Percentiles rank a stretch among this genome's conserved stretches.
These are phyloP conservation scores for Psilopsiagon aymara DNA, from an alignment of 2,113 vertebrate species.

Conservation along the genomic window DNA sequence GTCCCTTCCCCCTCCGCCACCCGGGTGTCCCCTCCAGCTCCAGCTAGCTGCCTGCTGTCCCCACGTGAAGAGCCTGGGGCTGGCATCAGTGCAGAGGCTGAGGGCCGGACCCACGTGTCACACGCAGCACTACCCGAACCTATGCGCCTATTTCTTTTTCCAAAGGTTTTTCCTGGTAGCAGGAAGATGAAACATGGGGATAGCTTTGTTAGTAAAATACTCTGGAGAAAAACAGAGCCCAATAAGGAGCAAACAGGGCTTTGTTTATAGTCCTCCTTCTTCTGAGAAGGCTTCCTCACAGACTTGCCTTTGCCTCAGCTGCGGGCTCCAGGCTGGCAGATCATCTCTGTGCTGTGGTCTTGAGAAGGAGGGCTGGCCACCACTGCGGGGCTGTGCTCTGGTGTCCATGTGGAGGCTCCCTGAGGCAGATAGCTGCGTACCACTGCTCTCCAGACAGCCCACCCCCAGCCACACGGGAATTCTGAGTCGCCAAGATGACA, in stretches of 20 bases:
- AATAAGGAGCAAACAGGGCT: rapidly evolving
- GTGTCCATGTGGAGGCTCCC: background rate
- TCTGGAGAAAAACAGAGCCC: background rate
- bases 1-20: background rate
- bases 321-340: background rate
- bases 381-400: background rate
- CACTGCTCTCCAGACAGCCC: background rate
- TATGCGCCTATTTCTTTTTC: background rate
- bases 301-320: background rate
- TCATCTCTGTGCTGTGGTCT: rapidly evolving
- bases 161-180: background rate
- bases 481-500: background rate
- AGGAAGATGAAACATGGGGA: background rate
- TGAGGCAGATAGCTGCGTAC: rapidly evolving
- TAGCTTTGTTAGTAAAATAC: background rate
- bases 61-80: rapidly evolving
- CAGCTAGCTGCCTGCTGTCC: background rate
- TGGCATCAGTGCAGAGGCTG: background rate
- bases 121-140: background rate
- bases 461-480: rapidly evolving
- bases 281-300: background rate
- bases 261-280: background rate
- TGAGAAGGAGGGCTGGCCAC: background rate
- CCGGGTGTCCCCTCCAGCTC: background rate
- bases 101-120: rapidly evolving